These are phyloP conservation scores for Hydraecia micacea DNA, from an alignment of 2,888 invertebrate species.

Conservation along the genomic window DNA sequence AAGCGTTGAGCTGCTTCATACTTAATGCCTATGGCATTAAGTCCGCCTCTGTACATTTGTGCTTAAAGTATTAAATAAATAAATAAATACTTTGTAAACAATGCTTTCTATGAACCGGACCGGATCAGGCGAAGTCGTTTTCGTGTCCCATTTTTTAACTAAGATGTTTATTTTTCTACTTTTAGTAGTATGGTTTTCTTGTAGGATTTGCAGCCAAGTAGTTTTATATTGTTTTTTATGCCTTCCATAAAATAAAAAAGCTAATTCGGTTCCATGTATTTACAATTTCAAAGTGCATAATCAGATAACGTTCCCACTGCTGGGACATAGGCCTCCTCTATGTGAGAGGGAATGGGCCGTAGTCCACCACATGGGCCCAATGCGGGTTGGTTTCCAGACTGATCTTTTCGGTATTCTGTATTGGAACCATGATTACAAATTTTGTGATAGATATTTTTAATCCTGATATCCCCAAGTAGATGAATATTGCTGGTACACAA, in stretches of 20 bases:
- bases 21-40: no score
- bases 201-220: background rate
- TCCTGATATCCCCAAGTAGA: background rate
- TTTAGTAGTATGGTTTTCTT: background rate
- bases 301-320: background rate
- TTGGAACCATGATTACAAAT: background rate
- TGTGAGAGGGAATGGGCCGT: background rate
- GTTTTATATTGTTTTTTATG: background rate
- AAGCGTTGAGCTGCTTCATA: background rate
- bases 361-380: background rate
- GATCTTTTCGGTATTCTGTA: background rate
- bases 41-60: no score
- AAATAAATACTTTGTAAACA: constrained; percentile 46
- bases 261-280: background rate
- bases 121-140: constrained; percentile 14
- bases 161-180: constrained; percentile 12
- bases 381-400: background rate
- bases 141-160: constrained; percentile 9
- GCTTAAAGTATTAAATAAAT: no score
- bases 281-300: background rate
- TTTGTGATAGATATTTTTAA: background rate
- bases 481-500: background rate
- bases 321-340: background rate
- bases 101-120: constrained; percentile 34
- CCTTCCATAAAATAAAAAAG: background rate